These are phyloP conservation scores for Leucoraja erinaceus DNA, from an alignment of 2,113 vertebrate species.

Conservation along the genomic window DNA sequence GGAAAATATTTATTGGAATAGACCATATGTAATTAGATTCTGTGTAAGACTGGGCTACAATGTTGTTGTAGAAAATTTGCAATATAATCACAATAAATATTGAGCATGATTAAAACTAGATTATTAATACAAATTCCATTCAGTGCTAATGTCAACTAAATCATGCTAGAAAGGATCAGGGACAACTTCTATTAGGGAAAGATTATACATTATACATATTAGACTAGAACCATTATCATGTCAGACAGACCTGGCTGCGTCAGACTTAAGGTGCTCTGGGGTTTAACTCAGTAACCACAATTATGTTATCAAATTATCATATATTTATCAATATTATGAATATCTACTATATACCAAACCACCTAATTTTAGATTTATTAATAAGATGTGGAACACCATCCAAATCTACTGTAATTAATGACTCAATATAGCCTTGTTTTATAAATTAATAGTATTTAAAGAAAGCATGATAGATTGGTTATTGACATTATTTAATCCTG, in stretches of 20 bases:
- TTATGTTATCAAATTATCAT: slow-evolving; percentile 9
- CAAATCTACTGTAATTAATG: background rate
- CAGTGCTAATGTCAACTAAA: slow-evolving; percentile 13
- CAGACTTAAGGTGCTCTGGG: background rate
- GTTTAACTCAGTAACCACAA: background rate
- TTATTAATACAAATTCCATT: background rate
- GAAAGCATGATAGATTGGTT: background rate
- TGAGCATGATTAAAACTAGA: background rate
- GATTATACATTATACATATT: background rate
- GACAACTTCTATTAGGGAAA: background rate
- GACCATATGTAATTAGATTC: background rate
- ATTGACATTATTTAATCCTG: background rate
- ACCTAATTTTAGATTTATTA: background rate
- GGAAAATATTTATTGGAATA: slow-evolving; percentile 17
- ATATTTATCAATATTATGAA: background rate
- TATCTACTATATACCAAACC: background rate
- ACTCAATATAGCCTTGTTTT: background rate
- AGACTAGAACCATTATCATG: background rate
- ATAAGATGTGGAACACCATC: background rate
- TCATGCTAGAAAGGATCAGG: background rate
- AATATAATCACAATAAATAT: background rate
- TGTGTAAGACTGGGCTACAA: background rate
- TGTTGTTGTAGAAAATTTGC: background rate
- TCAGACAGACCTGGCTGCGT: background rate
- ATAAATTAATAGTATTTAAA: background rate